These are phyloP conservation scores for Ceyx cyanopectus DNA, from an alignment of 2,113 vertebrate genomes.

Conservation along the genomic window DNA sequence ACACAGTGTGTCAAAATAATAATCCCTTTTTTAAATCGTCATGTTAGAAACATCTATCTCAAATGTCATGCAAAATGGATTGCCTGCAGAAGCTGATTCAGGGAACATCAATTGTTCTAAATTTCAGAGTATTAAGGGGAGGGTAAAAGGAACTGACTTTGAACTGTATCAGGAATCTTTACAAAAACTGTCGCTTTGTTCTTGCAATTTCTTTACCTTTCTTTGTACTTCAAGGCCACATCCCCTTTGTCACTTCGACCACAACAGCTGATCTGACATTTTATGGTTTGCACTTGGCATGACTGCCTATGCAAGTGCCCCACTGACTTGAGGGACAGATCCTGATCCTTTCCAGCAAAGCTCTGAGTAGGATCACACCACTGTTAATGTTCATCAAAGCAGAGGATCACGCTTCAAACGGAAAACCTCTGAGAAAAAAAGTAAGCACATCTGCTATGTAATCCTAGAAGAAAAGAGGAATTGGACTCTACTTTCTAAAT, in stretches of 20 bases:
- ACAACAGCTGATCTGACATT: background rate
- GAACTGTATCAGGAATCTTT: constrained; percentile 13
- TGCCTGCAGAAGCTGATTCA: background rate
- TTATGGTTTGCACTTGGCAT: background rate
- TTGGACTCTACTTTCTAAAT: background rate
- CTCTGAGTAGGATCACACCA: background rate
- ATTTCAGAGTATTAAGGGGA: constrained; percentile 2
- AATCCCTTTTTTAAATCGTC: background rate
- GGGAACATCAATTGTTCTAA: constrained; percentile 22
- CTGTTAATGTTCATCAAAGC: background rate
- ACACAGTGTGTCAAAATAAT: constrained; percentile 34
- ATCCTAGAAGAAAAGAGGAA: background rate
- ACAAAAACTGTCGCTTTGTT: background rate
- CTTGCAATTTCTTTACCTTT: constrained; percentile 19
- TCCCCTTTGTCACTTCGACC: background rate
- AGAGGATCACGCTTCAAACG: background rate
- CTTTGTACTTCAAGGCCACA: background rate
- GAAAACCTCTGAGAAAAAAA: background rate
- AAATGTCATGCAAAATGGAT: constrained; percentile 41
- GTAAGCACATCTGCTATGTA: background rate
- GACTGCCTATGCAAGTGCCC: background rate
- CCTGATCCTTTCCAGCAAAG: background rate
- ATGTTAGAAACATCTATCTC: background rate
- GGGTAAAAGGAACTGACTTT: background rate
- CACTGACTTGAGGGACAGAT: background rate